A percentile compares a stretch with the other conserved stretches of the same genome.
Evolutionary conservation across 2,797 vertebrate genomes (phyloP).

Genomic region (Scolopax rusticola): DNA sequence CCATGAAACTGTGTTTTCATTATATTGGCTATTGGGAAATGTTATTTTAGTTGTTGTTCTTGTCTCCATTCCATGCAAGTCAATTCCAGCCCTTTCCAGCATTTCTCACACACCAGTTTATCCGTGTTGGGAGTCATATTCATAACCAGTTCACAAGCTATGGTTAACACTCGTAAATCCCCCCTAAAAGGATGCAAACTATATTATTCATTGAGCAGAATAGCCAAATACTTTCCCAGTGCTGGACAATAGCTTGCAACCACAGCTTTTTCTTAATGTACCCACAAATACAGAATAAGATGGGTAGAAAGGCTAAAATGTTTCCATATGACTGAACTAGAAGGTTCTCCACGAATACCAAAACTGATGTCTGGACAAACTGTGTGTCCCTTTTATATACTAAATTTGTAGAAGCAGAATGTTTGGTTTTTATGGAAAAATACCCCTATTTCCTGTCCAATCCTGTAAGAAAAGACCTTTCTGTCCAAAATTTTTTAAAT

Average conservation of each 20-base stretch:
- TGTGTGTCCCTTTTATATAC: not conserved
- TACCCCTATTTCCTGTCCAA: not conserved
- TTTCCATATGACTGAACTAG: slow-evolving; percentile 14
- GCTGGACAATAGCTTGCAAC: slow-evolving; percentile 37
- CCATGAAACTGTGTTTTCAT: not conserved
- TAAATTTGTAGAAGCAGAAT: not conserved
- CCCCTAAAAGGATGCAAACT: not conserved
- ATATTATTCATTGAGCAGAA: not conserved
- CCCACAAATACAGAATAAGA: not conserved
- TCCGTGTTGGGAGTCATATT: not conserved
- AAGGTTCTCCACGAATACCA: not conserved
- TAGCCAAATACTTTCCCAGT: slow-evolving; percentile 21
- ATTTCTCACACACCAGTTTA: not conserved
- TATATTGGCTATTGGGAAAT: not conserved
- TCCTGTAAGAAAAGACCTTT: not conserved
- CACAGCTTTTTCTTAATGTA: slow-evolving; percentile 14
- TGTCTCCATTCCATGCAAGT: not conserved
- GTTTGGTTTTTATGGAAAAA: not conserved
- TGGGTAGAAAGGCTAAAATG: not conserved
- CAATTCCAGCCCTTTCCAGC: not conserved
- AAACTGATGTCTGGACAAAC: not conserved
- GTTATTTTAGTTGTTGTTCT: not conserved
- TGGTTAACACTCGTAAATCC: not conserved
- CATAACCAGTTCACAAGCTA: not conserved
- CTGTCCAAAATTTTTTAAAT: not conserved